Percentiles rank a stretch among this genome's conserved stretches.
phyloP scores from a whole-genome alignment of 2,113 vertebrate genomes.

The Seriola dumerili region DNA sequence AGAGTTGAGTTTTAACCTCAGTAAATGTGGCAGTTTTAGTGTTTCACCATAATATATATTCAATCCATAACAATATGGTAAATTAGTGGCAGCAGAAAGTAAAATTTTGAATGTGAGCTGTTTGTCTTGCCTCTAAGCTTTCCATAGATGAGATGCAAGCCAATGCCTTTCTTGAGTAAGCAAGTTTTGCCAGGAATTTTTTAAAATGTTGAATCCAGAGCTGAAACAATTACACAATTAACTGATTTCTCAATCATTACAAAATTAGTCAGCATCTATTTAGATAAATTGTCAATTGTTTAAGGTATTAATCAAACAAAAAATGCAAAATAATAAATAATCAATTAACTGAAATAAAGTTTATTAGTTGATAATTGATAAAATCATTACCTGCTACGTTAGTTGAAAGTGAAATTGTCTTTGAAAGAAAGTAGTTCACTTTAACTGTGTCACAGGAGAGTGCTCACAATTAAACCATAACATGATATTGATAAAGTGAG shows the following conservation, averaged over 20 bases:
- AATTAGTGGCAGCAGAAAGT: not conserved
- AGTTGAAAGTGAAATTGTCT: not conserved
- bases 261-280: not conserved
- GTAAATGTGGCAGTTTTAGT: not conserved
- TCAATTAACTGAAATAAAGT: no score
- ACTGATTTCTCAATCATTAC: not conserved
- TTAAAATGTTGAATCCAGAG: not conserved
- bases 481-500: not conserved
- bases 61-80: not conserved
- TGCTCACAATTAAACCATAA: not conserved
- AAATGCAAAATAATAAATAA: not conserved
- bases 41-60: not conserved
- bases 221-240: not conserved
- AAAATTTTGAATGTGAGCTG: not conserved
- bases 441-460: not conserved
- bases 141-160: not conserved
- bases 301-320: not conserved
- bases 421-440: no score
- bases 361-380: no score
- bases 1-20: not conserved
- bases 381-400: no score
- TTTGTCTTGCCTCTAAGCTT: not conserved
- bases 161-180: not conserved
- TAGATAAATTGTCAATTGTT: not conserved
- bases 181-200: not conserved